Evolutionary conservation across 2,113 vertebrate species (phyloP).

Genomic region (Rhodinocichla rosea): DNA sequence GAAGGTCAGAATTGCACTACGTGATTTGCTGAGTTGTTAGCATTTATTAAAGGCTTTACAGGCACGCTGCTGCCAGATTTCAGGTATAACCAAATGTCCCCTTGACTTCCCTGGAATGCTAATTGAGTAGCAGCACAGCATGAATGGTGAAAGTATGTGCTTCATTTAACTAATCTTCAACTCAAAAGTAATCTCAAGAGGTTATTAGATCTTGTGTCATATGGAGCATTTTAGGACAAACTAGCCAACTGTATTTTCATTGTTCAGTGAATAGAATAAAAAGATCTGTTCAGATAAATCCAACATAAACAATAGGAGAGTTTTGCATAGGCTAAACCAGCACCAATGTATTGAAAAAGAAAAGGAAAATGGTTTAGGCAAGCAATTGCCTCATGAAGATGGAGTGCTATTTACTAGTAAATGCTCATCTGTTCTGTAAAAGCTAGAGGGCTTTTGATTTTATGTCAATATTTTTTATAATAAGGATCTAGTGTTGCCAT

Average conservation of each 20-base stretch:
- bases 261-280: constrained; percentile 45
- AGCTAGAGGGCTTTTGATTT: constrained; percentile 70
- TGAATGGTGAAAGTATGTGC: neutral
- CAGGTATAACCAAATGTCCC: constrained; percentile 60
- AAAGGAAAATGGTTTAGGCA: constrained; percentile 1
- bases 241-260: constrained; percentile 18
- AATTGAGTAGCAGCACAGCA: constrained; percentile 15
- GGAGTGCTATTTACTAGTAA: constrained; percentile 17
- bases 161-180: constrained; percentile 32
- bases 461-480: constrained; percentile 71
- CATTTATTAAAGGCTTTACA: constrained; percentile 39
- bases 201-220: constrained; percentile 4
- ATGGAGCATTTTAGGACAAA: constrained; percentile 61
- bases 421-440: constrained; percentile 63
- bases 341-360: constrained; percentile 40
- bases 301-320: constrained; percentile 12
- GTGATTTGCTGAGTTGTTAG: constrained; percentile 22
- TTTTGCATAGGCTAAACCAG: constrained; percentile 53
- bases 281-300: constrained; percentile 40
- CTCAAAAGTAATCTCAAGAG: constrained; percentile 14
- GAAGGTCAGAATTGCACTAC: neutral
- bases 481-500: constrained; percentile 83
- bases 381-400: constrained; percentile 41
- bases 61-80: constrained; percentile 51
- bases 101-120: constrained; percentile 37